Conservation (phyloP, 2,113 vertebrate species). For the Paradisaea rubra region DNA sequence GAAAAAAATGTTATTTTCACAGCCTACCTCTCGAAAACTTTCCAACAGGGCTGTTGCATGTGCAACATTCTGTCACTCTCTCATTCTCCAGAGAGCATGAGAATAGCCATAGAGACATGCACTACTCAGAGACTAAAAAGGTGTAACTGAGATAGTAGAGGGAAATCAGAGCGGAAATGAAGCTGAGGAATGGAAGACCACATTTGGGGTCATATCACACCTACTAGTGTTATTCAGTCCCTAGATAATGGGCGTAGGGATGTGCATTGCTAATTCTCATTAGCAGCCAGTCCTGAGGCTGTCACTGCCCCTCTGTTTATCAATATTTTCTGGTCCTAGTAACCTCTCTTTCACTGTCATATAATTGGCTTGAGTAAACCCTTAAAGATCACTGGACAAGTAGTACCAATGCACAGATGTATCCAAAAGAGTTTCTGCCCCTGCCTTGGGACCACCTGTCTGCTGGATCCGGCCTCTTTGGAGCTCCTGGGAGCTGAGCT, state of each 20-base stretch:
- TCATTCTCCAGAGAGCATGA: neutral
- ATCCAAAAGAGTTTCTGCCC: neutral
- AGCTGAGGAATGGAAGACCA: neutral
- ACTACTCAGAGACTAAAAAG: neutral
- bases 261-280: neutral
- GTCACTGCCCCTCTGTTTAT: neutral
- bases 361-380: neutral
- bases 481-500: neutral
- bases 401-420: neutral
- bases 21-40: neutral
- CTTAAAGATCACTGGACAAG: neutral
- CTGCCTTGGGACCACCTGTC: neutral
- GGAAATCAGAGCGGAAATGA: neutral
- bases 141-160: neutral
- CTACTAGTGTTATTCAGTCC: neutral
- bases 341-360: neutral
- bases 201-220: neutral
- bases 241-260: neutral
- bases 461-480: neutral
- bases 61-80: neutral
- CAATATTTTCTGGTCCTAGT: neutral
- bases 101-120: neutral
- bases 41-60: neutral
- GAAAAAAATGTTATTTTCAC: neutral
- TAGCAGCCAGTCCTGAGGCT: neutral